A percentile compares a stretch with the other conserved stretches of the same genome.
These are phyloP conservation scores for Sebastes minor DNA, from an alignment of 2,797 vertebrate species.

Conservation along the genomic window DNA sequence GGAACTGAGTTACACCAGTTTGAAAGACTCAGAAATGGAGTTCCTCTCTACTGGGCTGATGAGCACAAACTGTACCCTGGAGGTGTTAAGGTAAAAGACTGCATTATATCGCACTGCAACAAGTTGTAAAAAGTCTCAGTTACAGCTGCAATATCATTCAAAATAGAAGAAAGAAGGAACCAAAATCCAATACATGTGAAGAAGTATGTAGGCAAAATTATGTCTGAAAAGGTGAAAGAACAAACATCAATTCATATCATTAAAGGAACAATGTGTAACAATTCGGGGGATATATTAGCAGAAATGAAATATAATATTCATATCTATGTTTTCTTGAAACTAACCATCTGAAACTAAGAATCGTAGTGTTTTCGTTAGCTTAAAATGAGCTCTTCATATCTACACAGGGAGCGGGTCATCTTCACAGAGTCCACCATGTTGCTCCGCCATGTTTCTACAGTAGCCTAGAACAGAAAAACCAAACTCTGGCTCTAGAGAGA, in stretches of 20 bases:
- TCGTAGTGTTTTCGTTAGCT: too few relatives aligned
- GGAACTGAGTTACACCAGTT: conserved; percentile 10
- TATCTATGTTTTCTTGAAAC: too few relatives aligned
- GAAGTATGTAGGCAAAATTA: not conserved
- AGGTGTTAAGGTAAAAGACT: conserved; percentile 23
- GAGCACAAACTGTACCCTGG: conserved; percentile 27
- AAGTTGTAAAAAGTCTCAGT: not conserved
- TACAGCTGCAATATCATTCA: not conserved
- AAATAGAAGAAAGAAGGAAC: not conserved
- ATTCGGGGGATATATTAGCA: too few relatives aligned
- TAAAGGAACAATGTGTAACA: not conserved
- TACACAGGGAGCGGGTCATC: too few relatives aligned
- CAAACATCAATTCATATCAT: not conserved
- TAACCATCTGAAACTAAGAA: too few relatives aligned
- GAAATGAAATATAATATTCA: too few relatives aligned
- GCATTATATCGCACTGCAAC: not conserved
- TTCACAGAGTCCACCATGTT: too few relatives aligned
- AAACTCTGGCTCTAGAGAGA: too few relatives aligned
- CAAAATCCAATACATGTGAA: not conserved
- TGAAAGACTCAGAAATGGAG: conserved; percentile 27
- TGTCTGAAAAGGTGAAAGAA: not conserved
- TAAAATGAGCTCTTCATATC: too few relatives aligned
- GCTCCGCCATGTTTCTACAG: too few relatives aligned
- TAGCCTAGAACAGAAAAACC: too few relatives aligned
- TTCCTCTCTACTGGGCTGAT: conserved; percentile 20